Evolutionary conservation across 2,113 vertebrate genomes (phyloP), one percentile per base, ranked within the genome.

Genomic region (Poeciliopsis turrubarensis): DNA sequence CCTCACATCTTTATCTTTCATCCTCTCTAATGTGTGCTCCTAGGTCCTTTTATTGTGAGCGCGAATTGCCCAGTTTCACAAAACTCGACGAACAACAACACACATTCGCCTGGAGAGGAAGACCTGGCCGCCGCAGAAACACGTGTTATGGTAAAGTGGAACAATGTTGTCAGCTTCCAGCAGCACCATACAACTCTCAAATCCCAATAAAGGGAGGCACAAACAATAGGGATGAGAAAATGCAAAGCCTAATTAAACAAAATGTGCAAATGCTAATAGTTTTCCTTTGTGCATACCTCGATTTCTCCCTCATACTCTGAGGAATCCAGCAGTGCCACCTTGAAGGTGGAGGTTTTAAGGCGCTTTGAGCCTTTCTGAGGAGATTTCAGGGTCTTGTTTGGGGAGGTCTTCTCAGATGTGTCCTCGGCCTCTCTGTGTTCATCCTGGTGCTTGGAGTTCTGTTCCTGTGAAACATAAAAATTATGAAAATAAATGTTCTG

Each of bases 341-440:
- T 97, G 94, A 98, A 99, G 71, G 95, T 90, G 54, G 91, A 77
- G 1, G 94, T 97, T 94, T 98, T 98, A 60, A 95, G 92, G 37
- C 97, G 97, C 79, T 97, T 98, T 87, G 94, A 95, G 68, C 93
- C 92, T 93, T 97, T 99, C 92, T 98, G 96, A 1, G 97, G 97
- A 0, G 98, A 99, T 82, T 97, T 97, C 86, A 96, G 95, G 83
- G 94, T 96, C 91, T 96, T 97, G 92, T 95, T 97, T 22, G 97
- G 96, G 0, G 97, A 99, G 4, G 94, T 98, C 91, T 95, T 96
- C 90, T 98, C 97, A 1, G 96, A 97, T 51, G 95, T 93, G 72
- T 97, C 95, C 0, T 99, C 97, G 0, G 94, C 93, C 89, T 97
- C 96, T 71, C 92, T 95, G 91, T 95, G 94, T 62, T 95, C 96